Evolutionary conservation across 2,888 invertebrate species (phyloP).

Genomic region (Orthosia cruda): DNA sequence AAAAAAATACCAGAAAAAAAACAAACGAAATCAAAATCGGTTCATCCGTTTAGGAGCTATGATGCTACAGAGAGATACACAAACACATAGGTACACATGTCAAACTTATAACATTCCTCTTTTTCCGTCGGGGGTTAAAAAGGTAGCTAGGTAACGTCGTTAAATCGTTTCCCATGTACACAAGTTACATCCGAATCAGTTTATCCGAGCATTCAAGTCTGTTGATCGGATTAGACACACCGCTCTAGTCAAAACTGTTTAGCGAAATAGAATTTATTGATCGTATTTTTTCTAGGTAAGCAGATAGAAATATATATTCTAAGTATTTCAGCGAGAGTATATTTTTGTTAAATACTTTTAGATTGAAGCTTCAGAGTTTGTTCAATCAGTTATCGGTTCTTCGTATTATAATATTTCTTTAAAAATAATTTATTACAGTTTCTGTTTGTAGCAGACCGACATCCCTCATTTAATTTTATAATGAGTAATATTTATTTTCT

Average conservation of each 20-base stretch:
- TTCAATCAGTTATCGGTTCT: background rate
- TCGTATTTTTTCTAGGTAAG: background rate
- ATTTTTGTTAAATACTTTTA: background rate
- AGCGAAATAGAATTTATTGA: background rate
- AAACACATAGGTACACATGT: no score
- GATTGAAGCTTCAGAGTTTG: background rate
- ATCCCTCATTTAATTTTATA: background rate
- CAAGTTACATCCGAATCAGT: slow-evolving; percentile 5
- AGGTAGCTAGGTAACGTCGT: background rate
- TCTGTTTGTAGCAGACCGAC: no score
- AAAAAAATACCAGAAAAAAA: no score
- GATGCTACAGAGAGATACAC: no score
- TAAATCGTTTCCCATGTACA: background rate
- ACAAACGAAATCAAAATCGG: no score
- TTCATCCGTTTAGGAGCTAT: no score
- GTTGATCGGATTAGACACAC: slow-evolving; percentile 8
- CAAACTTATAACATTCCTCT: no score
- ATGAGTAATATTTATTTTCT: background rate
- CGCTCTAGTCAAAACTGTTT: slow-evolving; percentile 12
- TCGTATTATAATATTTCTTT: background rate
- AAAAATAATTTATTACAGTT: background rate
- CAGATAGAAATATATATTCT: background rate
- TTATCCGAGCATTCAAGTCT: slow-evolving; percentile 12
- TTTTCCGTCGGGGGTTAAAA: background rate
- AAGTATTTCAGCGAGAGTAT: background rate